A percentile compares a stretch with the other conserved stretches of the same genome.
These are phyloP conservation scores for Oryzias javanicus DNA, from an alignment of 2,113 vertebrate genomes.

Conservation along the genomic window DNA sequence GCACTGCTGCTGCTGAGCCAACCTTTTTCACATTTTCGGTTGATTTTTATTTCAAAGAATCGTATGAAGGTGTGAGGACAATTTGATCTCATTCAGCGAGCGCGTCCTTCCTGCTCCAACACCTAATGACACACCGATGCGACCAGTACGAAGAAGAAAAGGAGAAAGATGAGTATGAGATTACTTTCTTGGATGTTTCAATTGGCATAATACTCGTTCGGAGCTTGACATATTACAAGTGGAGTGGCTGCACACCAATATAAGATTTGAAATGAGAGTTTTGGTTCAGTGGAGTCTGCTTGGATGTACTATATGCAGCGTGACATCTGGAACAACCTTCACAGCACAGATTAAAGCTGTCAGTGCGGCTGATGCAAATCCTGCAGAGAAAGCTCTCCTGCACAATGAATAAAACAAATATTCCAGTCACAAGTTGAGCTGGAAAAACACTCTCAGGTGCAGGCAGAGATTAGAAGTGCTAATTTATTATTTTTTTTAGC, in stretches of 20 bases:
- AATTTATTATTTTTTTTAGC: background rate
- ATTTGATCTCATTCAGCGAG: slow-evolving; percentile 4
- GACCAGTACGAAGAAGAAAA: background rate
- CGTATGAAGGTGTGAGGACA: background rate
- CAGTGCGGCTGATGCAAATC: slow-evolving; percentile 4
- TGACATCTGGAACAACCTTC: background rate
- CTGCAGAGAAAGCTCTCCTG: background rate
- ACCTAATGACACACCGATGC: background rate
- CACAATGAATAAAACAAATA: slow-evolving; percentile 26
- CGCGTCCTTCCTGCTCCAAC: background rate
- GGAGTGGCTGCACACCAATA: slow-evolving; percentile 4
- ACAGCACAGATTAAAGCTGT: slow-evolving; percentile 2
- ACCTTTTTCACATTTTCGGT: background rate
- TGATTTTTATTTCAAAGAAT: background rate
- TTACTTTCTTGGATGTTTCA: slow-evolving; percentile 8
- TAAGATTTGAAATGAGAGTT: slow-evolving; percentile 10
- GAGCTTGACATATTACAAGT: slow-evolving; percentile 8
- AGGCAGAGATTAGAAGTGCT: slow-evolving; percentile 17
- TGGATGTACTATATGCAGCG: background rate
- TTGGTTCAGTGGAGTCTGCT: slow-evolving; percentile 3
- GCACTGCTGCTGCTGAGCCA: background rate
- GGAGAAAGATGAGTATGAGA: background rate
- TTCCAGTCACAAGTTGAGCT: background rate
- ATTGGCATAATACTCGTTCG: slow-evolving; percentile 11
- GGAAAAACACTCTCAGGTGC: slow-evolving; percentile 6